A percentile compares a stretch with the other conserved stretches of the same genome.
Conservation (phyloP, 1,140 invertebrate species). For the Cotesia glomerata region DNA sequence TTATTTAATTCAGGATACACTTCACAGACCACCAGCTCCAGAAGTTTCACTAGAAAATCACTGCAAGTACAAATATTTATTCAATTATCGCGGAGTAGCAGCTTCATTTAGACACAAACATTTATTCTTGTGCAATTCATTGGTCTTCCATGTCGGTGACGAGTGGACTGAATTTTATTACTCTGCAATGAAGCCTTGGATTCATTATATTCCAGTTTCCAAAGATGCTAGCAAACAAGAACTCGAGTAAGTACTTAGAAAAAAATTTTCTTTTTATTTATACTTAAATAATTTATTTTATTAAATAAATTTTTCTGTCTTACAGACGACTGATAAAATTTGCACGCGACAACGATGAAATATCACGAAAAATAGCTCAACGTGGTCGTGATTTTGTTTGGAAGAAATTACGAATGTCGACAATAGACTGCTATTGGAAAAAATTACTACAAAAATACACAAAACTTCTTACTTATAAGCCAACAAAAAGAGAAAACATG, state of each 20-base stretch:
- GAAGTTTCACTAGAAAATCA: conserved; percentile 92
- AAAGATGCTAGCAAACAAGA: conserved; percentile 72
- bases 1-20: conserved; percentile 75
- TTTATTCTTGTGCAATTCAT: conserved; percentile 89
- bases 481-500: conserved; percentile 66
- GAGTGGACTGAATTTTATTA: conserved; percentile 98
- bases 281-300: conserved; percentile 3
- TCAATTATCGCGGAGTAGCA: conserved; percentile 95
- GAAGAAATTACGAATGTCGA: conserved; percentile 82
- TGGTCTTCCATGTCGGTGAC: conserved; percentile 95
- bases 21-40: conserved; percentile 78
- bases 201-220: conserved; percentile 93
- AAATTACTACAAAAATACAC: conserved; percentile 79
- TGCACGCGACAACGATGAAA: conserved; percentile 76
- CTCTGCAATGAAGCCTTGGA: conserved; percentile 88
- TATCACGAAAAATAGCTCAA: conserved; percentile 82
- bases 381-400: conserved; percentile 82
- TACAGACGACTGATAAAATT: conserved; percentile 75
- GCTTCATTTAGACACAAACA: conserved; percentile 98
- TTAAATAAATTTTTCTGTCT: conserved; percentile 32
- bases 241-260: conserved; percentile 62
- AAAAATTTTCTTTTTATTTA: conserved; percentile 9
- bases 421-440: conserved; percentile 89
- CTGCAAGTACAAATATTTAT: conserved; percentile 93
- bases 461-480: conserved; percentile 77